Evolutionary conservation across 2,888 invertebrate genomes (phyloP).

Genomic region (Eupithecia subfuscata): DNA sequence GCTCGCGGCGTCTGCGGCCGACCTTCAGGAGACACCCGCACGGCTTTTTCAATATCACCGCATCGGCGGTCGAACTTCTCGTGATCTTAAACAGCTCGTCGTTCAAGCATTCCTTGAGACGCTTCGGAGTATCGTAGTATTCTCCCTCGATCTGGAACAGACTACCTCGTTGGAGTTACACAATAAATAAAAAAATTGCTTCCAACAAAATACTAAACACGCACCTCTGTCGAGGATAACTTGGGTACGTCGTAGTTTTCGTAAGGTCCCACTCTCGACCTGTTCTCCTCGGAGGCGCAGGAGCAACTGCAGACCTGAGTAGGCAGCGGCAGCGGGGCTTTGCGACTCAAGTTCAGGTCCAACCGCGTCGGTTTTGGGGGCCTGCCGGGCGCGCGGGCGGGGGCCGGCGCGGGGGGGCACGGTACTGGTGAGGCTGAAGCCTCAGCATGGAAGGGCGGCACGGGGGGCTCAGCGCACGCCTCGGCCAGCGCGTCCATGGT

Average conservation of each 20-base stretch:
- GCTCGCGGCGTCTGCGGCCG: constrained; percentile 65
- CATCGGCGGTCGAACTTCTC: constrained; percentile 79
- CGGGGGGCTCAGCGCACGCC: constrained; percentile 26
- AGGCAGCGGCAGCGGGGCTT: constrained; percentile 64
- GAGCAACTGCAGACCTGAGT: constrained; percentile 56
- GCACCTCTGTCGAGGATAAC: constrained; percentile 81
- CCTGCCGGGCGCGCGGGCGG: constrained; percentile 80
- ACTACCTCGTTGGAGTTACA: neutral
- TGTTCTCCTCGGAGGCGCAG: constrained; percentile 51
- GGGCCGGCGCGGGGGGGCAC: neutral
- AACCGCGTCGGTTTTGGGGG: constrained; percentile 83
- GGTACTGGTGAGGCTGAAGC: no score
- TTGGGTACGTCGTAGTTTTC: constrained; percentile 92
- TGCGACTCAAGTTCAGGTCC: constrained; percentile 61
- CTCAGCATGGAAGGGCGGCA: neutral
- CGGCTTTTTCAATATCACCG: constrained; percentile 86
- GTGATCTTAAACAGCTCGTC: constrained; percentile 75
- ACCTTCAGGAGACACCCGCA: constrained; percentile 87
- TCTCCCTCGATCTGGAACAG: constrained; percentile 74
- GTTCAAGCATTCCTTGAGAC: constrained; percentile 87
- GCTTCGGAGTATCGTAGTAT: constrained; percentile 89
- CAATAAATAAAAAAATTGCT: neutral
- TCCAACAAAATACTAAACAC: constrained; percentile 41
- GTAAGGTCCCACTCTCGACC: constrained; percentile 82
- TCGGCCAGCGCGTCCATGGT: constrained; percentile 79